Evolutionary conservation across 2,113 vertebrate genomes (phyloP).

Genomic region (Coptodon bakossiorum): DNA sequence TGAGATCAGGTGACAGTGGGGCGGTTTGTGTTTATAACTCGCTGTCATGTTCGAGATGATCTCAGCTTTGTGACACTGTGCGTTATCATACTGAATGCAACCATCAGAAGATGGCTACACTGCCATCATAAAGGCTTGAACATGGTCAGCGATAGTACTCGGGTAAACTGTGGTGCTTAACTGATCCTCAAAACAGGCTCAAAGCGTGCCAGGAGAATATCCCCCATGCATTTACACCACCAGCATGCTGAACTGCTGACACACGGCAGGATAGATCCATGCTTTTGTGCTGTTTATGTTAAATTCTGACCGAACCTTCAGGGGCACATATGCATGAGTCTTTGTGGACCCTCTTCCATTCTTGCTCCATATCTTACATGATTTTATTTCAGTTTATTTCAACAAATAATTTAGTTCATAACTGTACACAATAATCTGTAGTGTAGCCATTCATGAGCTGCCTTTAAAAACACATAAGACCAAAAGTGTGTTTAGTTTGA

Average conservation of each 20-base stretch:
- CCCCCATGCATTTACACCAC: neutral
- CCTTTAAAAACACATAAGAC: neutral
- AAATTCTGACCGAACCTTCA: neutral
- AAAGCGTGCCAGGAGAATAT: neutral
- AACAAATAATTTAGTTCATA: neutral
- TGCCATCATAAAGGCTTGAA: neutral
- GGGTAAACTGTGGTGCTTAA: neutral
- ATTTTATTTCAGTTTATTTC: neutral
- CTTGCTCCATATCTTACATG: neutral
- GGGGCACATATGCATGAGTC: neutral
- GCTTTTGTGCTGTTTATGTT: neutral
- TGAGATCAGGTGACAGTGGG: neutral
- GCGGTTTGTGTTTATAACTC: fast-evolving
- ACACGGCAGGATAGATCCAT: neutral
- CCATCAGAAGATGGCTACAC: neutral
- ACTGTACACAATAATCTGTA: neutral
- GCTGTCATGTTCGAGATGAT: neutral
- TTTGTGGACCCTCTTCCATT: neutral
- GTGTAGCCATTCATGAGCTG: neutral
- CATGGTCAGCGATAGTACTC: neutral
- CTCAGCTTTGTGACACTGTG: neutral
- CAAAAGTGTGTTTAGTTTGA: neutral
- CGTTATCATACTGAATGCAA: neutral
- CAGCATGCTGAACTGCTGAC: neutral
- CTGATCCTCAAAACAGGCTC: neutral